A percentile compares a stretch with the other conserved stretches of the same genome.
Conservation (phyloP, 2,888 invertebrate species). For the Phortica okadai region DNA sequence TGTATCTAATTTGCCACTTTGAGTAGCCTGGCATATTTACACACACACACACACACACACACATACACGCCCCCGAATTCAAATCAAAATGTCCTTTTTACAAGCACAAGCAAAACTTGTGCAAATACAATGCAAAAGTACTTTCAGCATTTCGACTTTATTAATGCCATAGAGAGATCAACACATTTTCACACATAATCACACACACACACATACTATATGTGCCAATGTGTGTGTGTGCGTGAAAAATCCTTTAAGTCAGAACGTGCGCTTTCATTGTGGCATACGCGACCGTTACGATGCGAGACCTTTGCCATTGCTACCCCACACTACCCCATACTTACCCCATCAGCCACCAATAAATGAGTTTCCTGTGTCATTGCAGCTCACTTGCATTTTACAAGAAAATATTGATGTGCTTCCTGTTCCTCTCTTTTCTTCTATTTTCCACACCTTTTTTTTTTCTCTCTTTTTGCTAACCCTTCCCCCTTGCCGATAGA, state of each 20-base stretch:
- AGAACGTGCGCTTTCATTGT: not conserved
- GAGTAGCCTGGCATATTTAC: not conserved
- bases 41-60: not conserved
- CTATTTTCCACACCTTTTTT: too few species aligned
- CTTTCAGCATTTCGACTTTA: conserved; percentile 2
- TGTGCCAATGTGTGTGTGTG: conserved; percentile 2
- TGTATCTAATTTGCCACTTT: not conserved
- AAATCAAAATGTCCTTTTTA: too few species aligned
- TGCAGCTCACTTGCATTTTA: too few species aligned
- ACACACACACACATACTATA: not conserved
- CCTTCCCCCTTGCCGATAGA: too few species aligned
- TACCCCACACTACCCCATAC: too few species aligned
- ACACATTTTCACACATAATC: not conserved
- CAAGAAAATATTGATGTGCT: too few species aligned
- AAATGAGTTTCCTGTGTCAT: too few species aligned
- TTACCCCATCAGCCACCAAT: too few species aligned
- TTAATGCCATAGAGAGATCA: not conserved
- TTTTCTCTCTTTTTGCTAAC: too few species aligned
- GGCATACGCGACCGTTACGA: not conserved
- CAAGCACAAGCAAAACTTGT: not conserved
- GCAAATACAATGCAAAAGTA: not conserved
- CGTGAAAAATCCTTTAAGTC: not conserved
- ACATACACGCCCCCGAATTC: not conserved
- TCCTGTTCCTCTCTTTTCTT: too few species aligned
- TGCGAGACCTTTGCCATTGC: not conserved